Conservation (phyloP, 2,888 invertebrate genomes). For the Calameuta idolon region DNA sequence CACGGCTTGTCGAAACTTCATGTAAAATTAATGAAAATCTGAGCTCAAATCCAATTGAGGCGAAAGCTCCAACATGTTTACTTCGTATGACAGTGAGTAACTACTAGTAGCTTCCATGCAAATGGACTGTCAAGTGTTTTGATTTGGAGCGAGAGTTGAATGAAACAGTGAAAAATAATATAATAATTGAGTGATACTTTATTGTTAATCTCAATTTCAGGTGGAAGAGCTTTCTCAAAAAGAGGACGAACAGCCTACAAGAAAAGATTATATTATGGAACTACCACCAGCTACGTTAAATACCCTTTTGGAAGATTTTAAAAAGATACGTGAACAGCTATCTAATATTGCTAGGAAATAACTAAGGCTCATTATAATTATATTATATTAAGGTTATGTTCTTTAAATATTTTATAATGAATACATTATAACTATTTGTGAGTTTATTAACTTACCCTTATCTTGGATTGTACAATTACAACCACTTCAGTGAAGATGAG, state of each 20-base stretch:
- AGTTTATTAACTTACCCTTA: neutral
- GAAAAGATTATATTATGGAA: conserved; percentile 33
- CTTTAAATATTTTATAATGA: neutral
- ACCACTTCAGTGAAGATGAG: neutral
- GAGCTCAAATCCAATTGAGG: conserved; percentile 28
- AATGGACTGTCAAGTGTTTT: neutral
- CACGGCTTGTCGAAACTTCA: conserved; percentile 34
- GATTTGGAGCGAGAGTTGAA: neutral
- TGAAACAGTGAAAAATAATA: neutral
- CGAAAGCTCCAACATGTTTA: conserved; percentile 35
- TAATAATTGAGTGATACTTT: neutral
- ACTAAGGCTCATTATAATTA: neutral
- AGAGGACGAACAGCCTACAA: conserved; percentile 27
- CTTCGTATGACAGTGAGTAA: conserved; percentile 37
- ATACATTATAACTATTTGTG: neutral
- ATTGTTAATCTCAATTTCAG: conserved; percentile 25
- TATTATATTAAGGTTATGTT: neutral
- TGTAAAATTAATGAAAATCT: conserved; percentile 39
- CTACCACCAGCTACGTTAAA: conserved; percentile 37
- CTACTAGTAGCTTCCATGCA: neutral
- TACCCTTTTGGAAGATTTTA: conserved; percentile 38
- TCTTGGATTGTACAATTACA: neutral
- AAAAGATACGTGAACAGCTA: conserved; percentile 39
- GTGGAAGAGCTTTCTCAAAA: conserved; percentile 33
- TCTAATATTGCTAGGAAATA: conserved; percentile 36